Evolutionary conservation across 2,888 invertebrate genomes (phyloP), one percentile per base, ranked within the genome.

Genomic region (Tetropium fuscum): DNA sequence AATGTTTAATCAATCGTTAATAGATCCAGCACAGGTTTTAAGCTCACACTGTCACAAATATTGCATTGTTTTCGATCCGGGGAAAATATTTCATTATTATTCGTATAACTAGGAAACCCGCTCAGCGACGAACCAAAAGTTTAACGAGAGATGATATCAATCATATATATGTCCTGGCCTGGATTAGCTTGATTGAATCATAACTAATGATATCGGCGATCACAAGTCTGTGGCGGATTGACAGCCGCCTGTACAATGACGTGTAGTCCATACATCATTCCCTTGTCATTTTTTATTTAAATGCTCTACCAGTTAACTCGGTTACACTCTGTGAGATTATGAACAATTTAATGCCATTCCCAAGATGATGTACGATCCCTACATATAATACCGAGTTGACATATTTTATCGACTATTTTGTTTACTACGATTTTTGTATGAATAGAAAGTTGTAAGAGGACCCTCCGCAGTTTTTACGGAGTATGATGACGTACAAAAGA

Each of bases 131-230:
- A 10, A 36, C 55, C 6, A 27, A 32, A 47, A 57, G 43, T 58
- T 41, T 66, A 66, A 73, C 69, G 66, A 68, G 66, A 63, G 60
- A 58, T 53, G 73, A 74, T 72, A 75, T 75, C 75, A 74, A 75
- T 75, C 74, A 74, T 70, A 63, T 57, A 66, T 53, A 70, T 69
- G 63, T 69, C 66, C 62, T 53, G 51, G 51, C 63, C 62, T 41
- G 72, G 74, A 75, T 75, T 73, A 73, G 68, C 66, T 68, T 68
- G 74, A 74, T 75, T 75, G 74, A 75, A 75, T 75, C 70, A 75
- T 75, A 75, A 75, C 73, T 75, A 75, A 75, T 75, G 75, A 74
- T 74, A 75, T 75, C 74, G 71, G 56, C 69, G 71, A 73, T 71
- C 71, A 65, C 70, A 58, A 59, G 64, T 63, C 62, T 63, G 59